phyloP scores from a whole-genome alignment of 2,888 invertebrate genomes.

The Galeopsomyia nigrocyanea region DNA sequence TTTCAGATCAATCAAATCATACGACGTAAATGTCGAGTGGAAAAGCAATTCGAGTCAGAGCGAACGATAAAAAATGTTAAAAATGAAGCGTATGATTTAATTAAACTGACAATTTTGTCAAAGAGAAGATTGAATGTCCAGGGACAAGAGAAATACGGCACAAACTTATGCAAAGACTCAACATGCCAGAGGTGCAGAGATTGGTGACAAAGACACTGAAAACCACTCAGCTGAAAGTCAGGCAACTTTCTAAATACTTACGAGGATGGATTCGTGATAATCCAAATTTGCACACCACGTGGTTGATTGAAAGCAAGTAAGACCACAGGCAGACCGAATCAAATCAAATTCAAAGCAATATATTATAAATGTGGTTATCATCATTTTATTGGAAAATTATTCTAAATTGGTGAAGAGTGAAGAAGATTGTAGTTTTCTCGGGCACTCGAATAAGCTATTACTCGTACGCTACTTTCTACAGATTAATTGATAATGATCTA shows the following conservation, averaged over 20 bases:
- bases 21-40: constrained; percentile 8
- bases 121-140: constrained; percentile 24
- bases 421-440: constrained; percentile 2
- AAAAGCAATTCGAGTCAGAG: background rate
- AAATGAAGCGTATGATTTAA: constrained; percentile 36
- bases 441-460: constrained; percentile 1
- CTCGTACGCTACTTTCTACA: background rate
- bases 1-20: constrained; percentile 34
- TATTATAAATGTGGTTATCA: constrained; percentile 41
- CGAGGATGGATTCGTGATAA: constrained; percentile 58
- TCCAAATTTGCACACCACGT: constrained; percentile 61
- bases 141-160: constrained; percentile 24
- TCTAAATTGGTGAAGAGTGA: constrained; percentile 13
- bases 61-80: no score
- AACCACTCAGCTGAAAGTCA: constrained; percentile 49
- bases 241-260: constrained; percentile 63
- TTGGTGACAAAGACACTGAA: constrained; percentile 40
- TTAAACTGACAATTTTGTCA: constrained; percentile 17
- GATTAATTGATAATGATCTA: constrained; percentile 20
- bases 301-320: constrained; percentile 59
- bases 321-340: constrained; percentile 63
- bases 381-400: constrained; percentile 27
- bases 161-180: constrained; percentile 27
- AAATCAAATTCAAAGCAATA: constrained; percentile 66
- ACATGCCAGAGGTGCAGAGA: constrained; percentile 40